phyloP scores from a whole-genome alignment of 2,113 vertebrate genomes.

The Protomyctophum bolini region DNA sequence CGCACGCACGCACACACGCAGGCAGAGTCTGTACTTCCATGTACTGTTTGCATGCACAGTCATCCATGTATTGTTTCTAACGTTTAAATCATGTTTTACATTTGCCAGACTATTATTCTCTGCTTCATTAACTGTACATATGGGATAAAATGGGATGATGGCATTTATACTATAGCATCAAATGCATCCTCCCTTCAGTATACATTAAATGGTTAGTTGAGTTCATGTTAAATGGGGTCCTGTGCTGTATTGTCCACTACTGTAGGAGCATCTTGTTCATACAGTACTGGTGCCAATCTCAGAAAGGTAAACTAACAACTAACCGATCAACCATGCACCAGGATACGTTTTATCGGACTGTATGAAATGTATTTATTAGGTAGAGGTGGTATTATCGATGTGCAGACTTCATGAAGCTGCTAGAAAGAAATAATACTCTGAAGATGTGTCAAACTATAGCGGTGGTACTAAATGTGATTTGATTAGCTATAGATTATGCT shows the following conservation, averaged over 20 bases:
- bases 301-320: constrained; percentile 27
- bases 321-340: constrained; percentile 13
- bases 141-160: background rate
- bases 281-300: constrained; percentile 15
- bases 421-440: too few relatives aligned
- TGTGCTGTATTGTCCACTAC: background rate
- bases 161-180: background rate
- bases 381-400: constrained; percentile 26
- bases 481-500: too few relatives aligned
- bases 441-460: too few relatives aligned
- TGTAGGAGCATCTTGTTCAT: constrained; percentile 12
- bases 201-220: background rate
- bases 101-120: background rate
- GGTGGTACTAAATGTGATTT: too few relatives aligned
- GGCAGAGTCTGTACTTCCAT: background rate
- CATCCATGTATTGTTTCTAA: background rate
- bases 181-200: background rate
- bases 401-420: too few relatives aligned
- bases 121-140: constrained; percentile 9
- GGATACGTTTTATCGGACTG: constrained; percentile 4
- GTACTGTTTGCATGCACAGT: too few relatives aligned
- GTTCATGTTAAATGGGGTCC: constrained; percentile 15
- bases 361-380: constrained; percentile 2
- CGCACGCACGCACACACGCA: constrained; percentile 5
- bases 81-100: constrained; percentile 2